Percentiles rank a stretch among this genome's conserved stretches.
Conservation (phyloP, 2,113 vertebrate genomes). For the Puffinus mauretanicus region DNA sequence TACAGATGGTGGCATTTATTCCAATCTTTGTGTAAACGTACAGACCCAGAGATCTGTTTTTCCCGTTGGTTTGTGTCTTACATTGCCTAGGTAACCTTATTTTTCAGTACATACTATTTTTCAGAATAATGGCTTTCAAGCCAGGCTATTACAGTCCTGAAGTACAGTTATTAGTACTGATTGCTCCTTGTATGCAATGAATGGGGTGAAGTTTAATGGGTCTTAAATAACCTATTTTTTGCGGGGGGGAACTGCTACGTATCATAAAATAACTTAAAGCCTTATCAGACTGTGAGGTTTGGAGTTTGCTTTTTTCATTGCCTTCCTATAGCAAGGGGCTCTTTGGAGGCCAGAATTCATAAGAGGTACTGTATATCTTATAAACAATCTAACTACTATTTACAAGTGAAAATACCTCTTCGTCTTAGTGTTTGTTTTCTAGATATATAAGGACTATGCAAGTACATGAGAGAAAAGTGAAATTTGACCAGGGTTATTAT, state of each 20-base stretch:
- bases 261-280: not conserved
- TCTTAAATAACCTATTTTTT: not conserved
- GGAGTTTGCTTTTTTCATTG: not conserved
- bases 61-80: not conserved
- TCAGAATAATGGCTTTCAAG: not conserved
- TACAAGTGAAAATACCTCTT: not conserved
- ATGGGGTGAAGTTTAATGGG: not conserved
- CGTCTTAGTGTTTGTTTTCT: accelerated
- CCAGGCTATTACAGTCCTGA: not conserved
- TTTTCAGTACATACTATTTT: accelerated
- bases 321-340: not conserved
- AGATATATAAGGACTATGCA: not conserved
- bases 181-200: not conserved
- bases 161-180: not conserved
- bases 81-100: not conserved
- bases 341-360: not conserved
- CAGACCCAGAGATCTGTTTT: not conserved
- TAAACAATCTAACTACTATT: not conserved
- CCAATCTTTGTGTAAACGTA: not conserved
- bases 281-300: not conserved
- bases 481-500: not conserved
- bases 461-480: not conserved
- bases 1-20: accelerated
- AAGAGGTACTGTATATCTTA: not conserved
- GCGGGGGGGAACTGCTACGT: accelerated